Evolutionary conservation across 2,888 invertebrate species (phyloP).

Genomic region (Eilema sororculum): DNA sequence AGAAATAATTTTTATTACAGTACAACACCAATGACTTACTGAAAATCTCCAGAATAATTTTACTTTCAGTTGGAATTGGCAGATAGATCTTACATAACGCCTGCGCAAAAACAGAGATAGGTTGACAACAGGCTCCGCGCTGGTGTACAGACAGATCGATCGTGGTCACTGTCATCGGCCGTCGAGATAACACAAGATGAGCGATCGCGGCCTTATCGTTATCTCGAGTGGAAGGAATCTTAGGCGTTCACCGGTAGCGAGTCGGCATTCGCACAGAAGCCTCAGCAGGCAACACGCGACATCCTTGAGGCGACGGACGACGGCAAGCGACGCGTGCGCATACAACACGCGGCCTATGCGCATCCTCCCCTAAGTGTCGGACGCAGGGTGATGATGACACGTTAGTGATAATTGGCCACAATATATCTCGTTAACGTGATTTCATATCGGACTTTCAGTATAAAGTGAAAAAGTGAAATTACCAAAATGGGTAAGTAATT

Average conservation of each 20-base stretch:
- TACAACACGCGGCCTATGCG: conserved; percentile 59
- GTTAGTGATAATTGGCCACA: conserved; percentile 68
- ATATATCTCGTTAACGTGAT: conserved; percentile 75
- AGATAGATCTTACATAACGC: conserved; percentile 57
- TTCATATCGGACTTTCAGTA: conserved; percentile 69
- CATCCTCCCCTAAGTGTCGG: conserved; percentile 62
- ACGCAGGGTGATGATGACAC: conserved; percentile 79
- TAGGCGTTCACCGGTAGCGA: conserved; percentile 68
- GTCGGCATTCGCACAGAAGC: conserved; percentile 84
- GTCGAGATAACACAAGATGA: conserved; percentile 80
- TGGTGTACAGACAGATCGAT: conserved; percentile 67
- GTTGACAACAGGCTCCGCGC: conserved; percentile 52
- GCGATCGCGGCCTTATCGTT: conserved; percentile 81
- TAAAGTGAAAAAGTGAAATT: conserved; percentile 73
- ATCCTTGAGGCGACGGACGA: conserved; percentile 77
- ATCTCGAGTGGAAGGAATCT: conserved; percentile 82
- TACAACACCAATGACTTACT: too few relatives aligned
- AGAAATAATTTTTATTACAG: too few relatives aligned
- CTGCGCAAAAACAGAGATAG: conserved; percentile 42
- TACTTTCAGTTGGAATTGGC: neutral
- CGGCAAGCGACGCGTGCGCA: conserved; percentile 65
- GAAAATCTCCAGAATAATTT: neutral
- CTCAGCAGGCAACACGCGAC: conserved; percentile 81
- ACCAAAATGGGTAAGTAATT: conserved; percentile 78
- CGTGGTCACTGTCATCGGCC: conserved; percentile 65